Base-by-base conservation (phyloP, 2,797 vertebrate species). In the Fratercula arctica region DNA sequence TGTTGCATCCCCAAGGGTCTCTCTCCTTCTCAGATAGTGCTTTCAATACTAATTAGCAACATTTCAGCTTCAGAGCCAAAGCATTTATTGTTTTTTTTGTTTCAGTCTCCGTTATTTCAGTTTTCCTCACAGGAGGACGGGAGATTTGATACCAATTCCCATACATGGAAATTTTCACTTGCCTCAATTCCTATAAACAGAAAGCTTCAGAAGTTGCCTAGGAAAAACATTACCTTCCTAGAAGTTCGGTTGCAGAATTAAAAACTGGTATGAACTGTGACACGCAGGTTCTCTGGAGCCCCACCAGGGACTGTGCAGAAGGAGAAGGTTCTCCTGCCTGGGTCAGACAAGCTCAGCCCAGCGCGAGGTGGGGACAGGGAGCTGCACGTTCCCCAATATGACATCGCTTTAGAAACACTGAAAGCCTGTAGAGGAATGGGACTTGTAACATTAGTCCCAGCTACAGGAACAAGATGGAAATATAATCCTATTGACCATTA, bases 311-410 rank as follows among this genome's bases (percentile, higher is more conserved):
- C 17, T 13, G 10, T 33, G 56, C 45, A 79, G 74, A 25, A 53
- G 51, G n/a, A 66, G 43, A 19, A 57, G 29, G 26, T 8, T 28
- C 1, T 1, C 17, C 37, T 35, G 61, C 33, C 11, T 2, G 13
- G 39, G 41, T 18, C 21, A 28, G 29, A 10, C 0, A 5, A 33
- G 31, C 54, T 73, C 45, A 51, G 54, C 11, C 57, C 41, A 61
- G 31, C 1, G 1, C 0, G 2, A 78, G 50, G 10, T 8, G 6
- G 15, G 28, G 31, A 39, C 5, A 29, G 9, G 46, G 41, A 50
- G 35, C 28, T 51, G 41, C 37, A 61, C 9, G 1, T 33, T 78
- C 70, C 50, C 16, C 0, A 57, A 8, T 5, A 41, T 16, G 8
- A 23, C 33, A 63, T 1, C 3, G 7, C 48, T 90, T 77, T 33